Evolutionary conservation across 2,113 vertebrate species (phyloP).

Genomic region (Thomomys bottae): DNA sequence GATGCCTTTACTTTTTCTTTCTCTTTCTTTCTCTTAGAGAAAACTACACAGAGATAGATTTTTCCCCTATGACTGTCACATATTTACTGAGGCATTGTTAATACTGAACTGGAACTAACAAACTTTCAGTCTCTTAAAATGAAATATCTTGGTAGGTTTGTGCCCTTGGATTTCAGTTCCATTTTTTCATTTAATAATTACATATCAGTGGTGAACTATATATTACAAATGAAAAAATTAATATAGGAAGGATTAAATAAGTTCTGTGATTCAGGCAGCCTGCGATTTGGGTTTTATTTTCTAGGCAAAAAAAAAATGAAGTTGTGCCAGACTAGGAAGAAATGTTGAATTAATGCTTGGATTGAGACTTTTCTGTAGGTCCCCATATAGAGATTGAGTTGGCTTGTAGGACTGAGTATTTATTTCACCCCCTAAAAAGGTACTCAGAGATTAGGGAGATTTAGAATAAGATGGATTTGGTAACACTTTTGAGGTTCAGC

Average conservation of each 20-base stretch:
- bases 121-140: constrained; percentile 40
- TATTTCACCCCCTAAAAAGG: background rate
- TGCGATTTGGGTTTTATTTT: constrained; percentile 13
- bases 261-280: constrained; percentile 7
- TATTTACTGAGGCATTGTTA: background rate
- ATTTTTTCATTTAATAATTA: constrained; percentile 7
- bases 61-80: constrained; percentile 7
- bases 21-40: background rate
- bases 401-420: background rate
- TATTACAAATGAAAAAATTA: constrained; percentile 27
- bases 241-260: background rate
- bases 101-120: background rate
- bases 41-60: background rate
- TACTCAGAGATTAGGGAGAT: background rate
- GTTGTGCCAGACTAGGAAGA: constrained; percentile 1
- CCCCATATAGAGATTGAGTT: background rate
- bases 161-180: background rate
- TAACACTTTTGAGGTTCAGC: background rate
- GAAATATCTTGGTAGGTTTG: constrained; percentile 30
- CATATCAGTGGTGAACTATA: background rate
- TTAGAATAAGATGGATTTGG: constrained; percentile 23
- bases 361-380: background rate
- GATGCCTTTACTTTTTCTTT: constrained; percentile 10
- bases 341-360: constrained; percentile 22
- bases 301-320: constrained; percentile 9